These are phyloP conservation scores for Miichthys miiuy DNA, from an alignment of 2,797 vertebrate species.

Conservation along the genomic window DNA sequence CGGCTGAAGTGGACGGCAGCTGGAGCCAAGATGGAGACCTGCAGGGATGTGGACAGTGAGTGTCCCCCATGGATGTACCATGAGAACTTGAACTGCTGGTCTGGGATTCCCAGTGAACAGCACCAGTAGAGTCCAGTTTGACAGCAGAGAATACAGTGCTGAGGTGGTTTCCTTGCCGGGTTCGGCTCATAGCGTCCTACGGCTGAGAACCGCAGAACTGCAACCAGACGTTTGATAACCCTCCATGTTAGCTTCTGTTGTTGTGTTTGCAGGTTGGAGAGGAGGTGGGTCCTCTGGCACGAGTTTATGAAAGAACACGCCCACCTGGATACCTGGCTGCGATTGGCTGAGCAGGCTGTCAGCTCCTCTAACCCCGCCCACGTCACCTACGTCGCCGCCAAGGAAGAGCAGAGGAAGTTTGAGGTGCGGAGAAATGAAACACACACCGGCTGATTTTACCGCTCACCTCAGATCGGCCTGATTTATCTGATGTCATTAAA, in stretches of 20 bases:
- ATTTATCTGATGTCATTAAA: too few species aligned
- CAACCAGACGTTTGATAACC: too few species aligned
- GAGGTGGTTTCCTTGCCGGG: too few species aligned
- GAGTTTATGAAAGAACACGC: slow-evolving; percentile 81
- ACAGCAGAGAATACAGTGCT: too few species aligned
- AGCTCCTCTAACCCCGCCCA: slow-evolving; percentile 40
- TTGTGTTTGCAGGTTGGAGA: slow-evolving; percentile 68
- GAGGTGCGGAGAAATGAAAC: slow-evolving; percentile 66
- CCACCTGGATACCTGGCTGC: slow-evolving; percentile 79
- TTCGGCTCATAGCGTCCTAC: too few species aligned
- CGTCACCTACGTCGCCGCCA: slow-evolving; percentile 68
- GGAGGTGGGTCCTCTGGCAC: slow-evolving; percentile 78
- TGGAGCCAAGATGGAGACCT: slow-evolving; percentile 50
- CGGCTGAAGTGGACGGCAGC: not conserved
- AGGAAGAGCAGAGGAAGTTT: slow-evolving; percentile 76
- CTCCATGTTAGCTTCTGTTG: too few species aligned
- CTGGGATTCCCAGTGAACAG: not conserved
- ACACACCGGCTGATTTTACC: too few species aligned
- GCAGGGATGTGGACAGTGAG: slow-evolving; percentile 71
- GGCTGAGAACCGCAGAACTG: too few species aligned
- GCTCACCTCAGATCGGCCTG: too few species aligned
- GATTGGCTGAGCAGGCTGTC: slow-evolving; percentile 65
- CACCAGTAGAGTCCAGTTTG: too few species aligned
- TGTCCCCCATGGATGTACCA: not conserved
- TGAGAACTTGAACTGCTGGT: not conserved